Evolutionary conservation across 1,140 invertebrate genomes (phyloP).

Genomic region (Phymorhynchus buccinoides): DNA sequence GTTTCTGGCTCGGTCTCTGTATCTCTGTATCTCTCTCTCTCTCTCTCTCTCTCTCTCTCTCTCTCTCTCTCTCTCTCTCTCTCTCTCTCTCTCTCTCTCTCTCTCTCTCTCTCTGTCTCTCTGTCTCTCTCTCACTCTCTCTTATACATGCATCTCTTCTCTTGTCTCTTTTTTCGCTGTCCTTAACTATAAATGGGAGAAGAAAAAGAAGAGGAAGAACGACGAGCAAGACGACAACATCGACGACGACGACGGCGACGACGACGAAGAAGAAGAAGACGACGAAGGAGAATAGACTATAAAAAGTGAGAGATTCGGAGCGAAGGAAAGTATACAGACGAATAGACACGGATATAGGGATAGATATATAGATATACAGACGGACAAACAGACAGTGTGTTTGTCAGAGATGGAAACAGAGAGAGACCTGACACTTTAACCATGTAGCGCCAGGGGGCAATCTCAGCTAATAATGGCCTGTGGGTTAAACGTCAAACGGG

Average conservation of each 20-base stretch:
- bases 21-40: neutral
- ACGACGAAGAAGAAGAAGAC: too few relatives aligned
- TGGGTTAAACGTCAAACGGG: too few relatives aligned
- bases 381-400: slow-evolving; percentile 7
- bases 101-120: neutral
- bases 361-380: slow-evolving; percentile 1
- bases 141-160: neutral
- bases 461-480: too few relatives aligned
- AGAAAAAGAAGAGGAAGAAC: neutral
- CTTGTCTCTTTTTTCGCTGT: neutral
- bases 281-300: neutral
- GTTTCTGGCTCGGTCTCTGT: neutral
- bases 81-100: slow-evolving; percentile 11
- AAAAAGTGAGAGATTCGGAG: slow-evolving; percentile 28
- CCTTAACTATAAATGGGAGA: neutral
- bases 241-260: too few relatives aligned
- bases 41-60: slow-evolving; percentile 21
- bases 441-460: too few relatives aligned
- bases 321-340: too few relatives aligned
- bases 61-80: slow-evolving; percentile 6
- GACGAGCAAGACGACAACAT: too few relatives aligned
- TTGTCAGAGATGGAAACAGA: too few relatives aligned
- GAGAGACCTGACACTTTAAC: too few relatives aligned
- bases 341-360: slow-evolving; percentile 9
- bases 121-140: neutral